Evolutionary conservation across 1,140 invertebrate genomes (phyloP).

Genomic region (Euwallacea similis): DNA sequence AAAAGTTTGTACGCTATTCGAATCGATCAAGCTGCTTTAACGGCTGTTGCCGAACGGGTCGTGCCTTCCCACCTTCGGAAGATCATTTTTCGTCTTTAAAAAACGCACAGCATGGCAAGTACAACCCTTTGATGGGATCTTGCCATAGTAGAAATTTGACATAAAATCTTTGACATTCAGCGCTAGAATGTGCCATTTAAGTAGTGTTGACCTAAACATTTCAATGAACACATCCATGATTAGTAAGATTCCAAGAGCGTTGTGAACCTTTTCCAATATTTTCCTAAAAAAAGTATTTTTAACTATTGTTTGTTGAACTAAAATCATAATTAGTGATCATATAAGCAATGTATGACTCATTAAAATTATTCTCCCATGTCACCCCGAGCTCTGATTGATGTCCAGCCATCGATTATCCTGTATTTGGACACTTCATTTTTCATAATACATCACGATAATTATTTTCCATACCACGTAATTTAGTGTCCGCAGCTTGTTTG

Average conservation of each 20-base stretch:
- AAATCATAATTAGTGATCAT: neutral
- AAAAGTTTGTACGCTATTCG: conserved; percentile 13
- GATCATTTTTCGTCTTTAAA: too few relatives aligned
- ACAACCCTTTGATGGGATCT: too few relatives aligned
- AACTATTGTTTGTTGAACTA: neutral
- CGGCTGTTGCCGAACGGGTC: neutral
- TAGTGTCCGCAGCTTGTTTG: conserved; percentile 17
- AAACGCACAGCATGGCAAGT: too few relatives aligned
- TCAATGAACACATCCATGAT: too few relatives aligned
- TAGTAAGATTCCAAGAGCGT: too few relatives aligned
- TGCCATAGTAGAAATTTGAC: too few relatives aligned
- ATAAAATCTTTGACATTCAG: too few relatives aligned
- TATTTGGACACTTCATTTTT: conserved; percentile 14
- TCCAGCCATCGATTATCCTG: conserved; percentile 12
- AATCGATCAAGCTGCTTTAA: conserved; percentile 9
- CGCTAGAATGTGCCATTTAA: too few relatives aligned
- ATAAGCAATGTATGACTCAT: neutral
- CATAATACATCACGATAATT: conserved; percentile 24
- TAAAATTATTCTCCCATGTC: neutral
- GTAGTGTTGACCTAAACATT: too few relatives aligned
- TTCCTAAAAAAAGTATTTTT: neutral
- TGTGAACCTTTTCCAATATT: too few relatives aligned
- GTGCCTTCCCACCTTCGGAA: neutral
- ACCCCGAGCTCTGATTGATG: conserved; percentile 20
- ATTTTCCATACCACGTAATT: neutral